phyloP scores from a whole-genome alignment of 2,888 invertebrate genomes.

The Cataglyphis cursor region DNA sequence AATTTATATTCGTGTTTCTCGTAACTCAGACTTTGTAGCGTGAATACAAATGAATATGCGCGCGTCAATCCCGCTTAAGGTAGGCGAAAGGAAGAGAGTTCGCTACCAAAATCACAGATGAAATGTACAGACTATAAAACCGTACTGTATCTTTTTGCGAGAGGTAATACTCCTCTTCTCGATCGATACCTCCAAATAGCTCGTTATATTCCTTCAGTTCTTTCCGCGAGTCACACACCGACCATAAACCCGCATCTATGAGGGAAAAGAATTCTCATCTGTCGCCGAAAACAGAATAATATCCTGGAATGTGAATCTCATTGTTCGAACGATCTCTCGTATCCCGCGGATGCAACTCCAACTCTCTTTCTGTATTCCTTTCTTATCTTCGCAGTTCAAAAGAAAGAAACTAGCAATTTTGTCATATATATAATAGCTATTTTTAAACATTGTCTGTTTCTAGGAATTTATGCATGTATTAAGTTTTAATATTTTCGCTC shows the following conservation, averaged over 20 bases:
- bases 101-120: conserved; percentile 36
- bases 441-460: not conserved
- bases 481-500: not conserved
- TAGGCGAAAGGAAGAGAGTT: not conserved
- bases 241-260: conserved; percentile 10
- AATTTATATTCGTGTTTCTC: conserved; percentile 56
- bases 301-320: not conserved
- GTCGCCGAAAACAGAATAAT: conserved; percentile 8
- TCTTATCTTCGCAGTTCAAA: not conserved
- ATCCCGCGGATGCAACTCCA: not conserved
- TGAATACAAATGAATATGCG: conserved; percentile 49
- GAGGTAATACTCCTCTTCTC: conserved; percentile 14
- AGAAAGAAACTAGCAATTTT: not conserved
- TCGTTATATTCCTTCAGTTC: conserved; percentile 26
- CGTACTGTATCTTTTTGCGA: not conserved
- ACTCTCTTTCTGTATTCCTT: not conserved
- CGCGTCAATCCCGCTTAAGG: conserved; percentile 22
- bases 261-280: conserved; percentile 9
- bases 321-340: not conserved
- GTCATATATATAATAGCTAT: not conserved
- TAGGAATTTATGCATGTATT: not conserved
- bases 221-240: conserved; percentile 2
- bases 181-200: conserved; percentile 21
- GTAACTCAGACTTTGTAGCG: conserved; percentile 47
- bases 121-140: conserved; percentile 26